Base-by-base conservation (phyloP, 2,797 vertebrate species). In the Tamandua tetradactyla region DNA sequence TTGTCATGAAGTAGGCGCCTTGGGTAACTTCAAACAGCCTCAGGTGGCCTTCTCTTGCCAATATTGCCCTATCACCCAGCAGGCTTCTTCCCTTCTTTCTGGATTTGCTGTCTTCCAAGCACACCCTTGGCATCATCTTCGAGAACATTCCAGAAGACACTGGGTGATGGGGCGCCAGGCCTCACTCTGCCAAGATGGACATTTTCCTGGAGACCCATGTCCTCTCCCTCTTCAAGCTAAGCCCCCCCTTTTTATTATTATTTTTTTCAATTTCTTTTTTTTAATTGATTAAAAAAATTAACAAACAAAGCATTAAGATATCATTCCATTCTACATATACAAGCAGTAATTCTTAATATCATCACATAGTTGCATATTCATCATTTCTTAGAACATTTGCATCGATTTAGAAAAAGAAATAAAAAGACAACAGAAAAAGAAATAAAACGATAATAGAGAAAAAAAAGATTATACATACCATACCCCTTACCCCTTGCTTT, bases 161-260 rank as follows among this genome's bases (percentile, higher is more conserved):
- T 37, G 32, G 62, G 32, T 27, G 11, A 30, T 30, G 5, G 72
- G 44, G 30, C 3, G 55, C 25, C n/a, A 1, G 6, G 44, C 2
- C 32, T 61, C 25, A 1, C 2, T 23, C 82, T 32, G 47, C 72
- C 0, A 3, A 66, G 75, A 71, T 40, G 83, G 72, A 32, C 88
- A 88, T 91, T 97, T 98, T 96, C 96, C 87, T 93, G 95, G 91
- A 91, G 68, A 88, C 47, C 22, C 85, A 23, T 27, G 66, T 86
- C 47, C 94, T 88, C 72, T 96, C 91, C n/a, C 59, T 15, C 84
- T 1, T 35, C 11, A 32, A 40, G 89, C 96, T 78, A 11, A 55
- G 22, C 82, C 78, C 44, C 72, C 74, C 93, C 95, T 83, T 96
- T 96, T n/a, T n/a, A n/a, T n/a, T n/a, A n/a, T n/a, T n/a, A n/a